These are phyloP conservation scores for Sinocyclocheilus rhinocerous DNA, from an alignment of 2,113 vertebrate genomes.

Conservation along the genomic window DNA sequence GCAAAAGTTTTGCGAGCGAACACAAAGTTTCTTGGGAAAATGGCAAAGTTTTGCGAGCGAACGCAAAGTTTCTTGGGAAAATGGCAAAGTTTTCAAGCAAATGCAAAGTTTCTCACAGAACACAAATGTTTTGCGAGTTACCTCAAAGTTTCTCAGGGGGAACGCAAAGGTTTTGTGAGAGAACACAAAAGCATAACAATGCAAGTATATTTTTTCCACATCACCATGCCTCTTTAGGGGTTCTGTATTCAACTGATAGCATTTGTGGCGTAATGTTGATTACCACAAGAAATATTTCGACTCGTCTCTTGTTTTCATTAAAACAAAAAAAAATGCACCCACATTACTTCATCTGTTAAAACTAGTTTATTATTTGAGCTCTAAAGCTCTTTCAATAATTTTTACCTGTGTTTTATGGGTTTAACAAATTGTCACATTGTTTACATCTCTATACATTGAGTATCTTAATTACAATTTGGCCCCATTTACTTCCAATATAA, in stretches of 20 bases:
- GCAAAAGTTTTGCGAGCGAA: background rate
- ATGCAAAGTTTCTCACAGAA: background rate
- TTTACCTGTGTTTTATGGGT: background rate
- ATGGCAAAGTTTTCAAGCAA: background rate
- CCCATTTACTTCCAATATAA: background rate
- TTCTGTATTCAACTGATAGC: background rate
- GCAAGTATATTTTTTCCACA: background rate
- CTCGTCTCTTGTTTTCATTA: background rate
- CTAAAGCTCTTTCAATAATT: background rate
- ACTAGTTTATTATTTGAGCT: background rate
- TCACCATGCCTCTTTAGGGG: background rate
- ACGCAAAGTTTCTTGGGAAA: background rate
- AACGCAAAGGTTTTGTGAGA: background rate
- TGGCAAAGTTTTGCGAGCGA: background rate
- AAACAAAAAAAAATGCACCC: background rate
- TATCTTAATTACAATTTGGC: background rate
- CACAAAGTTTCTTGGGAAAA: background rate
- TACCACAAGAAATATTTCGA: background rate
- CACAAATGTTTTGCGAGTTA: background rate
- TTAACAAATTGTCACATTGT: background rate
- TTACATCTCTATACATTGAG: background rate
- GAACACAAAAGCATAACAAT: background rate
- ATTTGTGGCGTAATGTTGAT: background rate
- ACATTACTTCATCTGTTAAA: background rate
- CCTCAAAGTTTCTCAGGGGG: background rate